Conservation (phyloP, 2,888 invertebrate genomes). For the Eremobia ochroleuca region DNA sequence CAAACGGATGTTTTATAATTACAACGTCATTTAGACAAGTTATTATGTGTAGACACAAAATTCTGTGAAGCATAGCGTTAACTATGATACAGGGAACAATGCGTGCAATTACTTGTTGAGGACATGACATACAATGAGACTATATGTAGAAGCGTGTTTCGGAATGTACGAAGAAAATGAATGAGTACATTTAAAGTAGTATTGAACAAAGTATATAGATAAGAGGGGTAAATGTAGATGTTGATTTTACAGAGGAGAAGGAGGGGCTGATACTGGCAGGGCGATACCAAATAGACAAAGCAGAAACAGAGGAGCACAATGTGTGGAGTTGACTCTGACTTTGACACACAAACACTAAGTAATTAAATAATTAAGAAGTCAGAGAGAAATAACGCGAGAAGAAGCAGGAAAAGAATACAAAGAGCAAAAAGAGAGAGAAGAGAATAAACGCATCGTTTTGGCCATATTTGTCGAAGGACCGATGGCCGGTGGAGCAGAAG, state of each 20-base stretch:
- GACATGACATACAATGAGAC: neutral
- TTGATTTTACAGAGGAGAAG: too few relatives aligned
- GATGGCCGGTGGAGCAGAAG: too few relatives aligned
- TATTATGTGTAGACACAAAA: constrained; percentile 23
- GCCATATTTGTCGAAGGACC: too few relatives aligned
- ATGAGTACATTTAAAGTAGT: too few relatives aligned
- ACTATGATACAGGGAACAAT: constrained; percentile 42
- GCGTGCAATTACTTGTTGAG: neutral
- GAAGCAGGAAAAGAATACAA: neutral
- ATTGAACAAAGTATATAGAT: neutral
- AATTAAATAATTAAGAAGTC: too few relatives aligned
- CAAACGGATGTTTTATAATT: constrained; percentile 68
- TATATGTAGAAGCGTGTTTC: neutral
- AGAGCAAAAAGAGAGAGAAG: neutral
- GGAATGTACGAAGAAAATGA: constrained; percentile 2
- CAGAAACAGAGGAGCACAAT: neutral
- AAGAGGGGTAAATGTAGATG: neutral
- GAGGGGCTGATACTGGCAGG: too few relatives aligned
- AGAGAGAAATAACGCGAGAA: neutral
- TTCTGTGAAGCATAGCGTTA: constrained; percentile 33
- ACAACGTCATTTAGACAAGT: constrained; percentile 54
- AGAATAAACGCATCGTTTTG: too few relatives aligned
- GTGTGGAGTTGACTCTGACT: neutral
- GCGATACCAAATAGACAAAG: neutral
- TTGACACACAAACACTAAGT: neutral